Base-by-base conservation (phyloP, 2,888 invertebrate genomes). In the Sericinus montela region DNA sequence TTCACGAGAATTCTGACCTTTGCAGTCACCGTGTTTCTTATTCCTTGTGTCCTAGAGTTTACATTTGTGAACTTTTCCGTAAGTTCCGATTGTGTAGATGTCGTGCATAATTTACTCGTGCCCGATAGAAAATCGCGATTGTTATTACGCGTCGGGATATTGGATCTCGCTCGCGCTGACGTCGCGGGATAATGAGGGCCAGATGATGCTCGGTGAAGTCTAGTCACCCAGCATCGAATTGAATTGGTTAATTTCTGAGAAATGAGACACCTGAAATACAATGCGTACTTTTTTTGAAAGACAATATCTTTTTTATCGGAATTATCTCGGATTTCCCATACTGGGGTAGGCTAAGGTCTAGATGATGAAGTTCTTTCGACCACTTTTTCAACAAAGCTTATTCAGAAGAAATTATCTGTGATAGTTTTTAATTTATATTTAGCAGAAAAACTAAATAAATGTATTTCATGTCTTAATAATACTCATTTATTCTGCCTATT, bases 51-150 rank as follows among this genome's bases (percentile, higher is more conserved):
- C 2, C 0, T 41, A 50, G 30, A 32, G 50, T 41, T 25, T 2
- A 14, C 1, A 25, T 41, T 37, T 10, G 41, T 32, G 8, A 13
- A 32, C 15, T n/a, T 19, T 3, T n/a, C 6, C 8, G 52, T 0
- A 1, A n/a, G 13, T 0, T 10, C 4, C 5, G n/a, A 16, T 13
- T 45, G 14, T 25, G 68, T 64, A 55, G 56, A 56, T 60, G 60
- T 67, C 75, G 79, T 86, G 84, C 85, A 87, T 86, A 87, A 87
- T 86, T 87, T 86, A 87, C 82, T 82, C 80, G 84, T 72, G 80
- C 71, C 78, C 86, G 86, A 85, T 86, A 84, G 85, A 82, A 32
- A 1, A 7, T 76, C 80, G 81, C 85, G 82, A 85, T 81, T 85
- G 87, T 85, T 86, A 87, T 87, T 86, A 81, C 83, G 79, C 80